phyloP scores from a whole-genome alignment of 2,888 invertebrate genomes.

The Eurytoma adleriae region DNA sequence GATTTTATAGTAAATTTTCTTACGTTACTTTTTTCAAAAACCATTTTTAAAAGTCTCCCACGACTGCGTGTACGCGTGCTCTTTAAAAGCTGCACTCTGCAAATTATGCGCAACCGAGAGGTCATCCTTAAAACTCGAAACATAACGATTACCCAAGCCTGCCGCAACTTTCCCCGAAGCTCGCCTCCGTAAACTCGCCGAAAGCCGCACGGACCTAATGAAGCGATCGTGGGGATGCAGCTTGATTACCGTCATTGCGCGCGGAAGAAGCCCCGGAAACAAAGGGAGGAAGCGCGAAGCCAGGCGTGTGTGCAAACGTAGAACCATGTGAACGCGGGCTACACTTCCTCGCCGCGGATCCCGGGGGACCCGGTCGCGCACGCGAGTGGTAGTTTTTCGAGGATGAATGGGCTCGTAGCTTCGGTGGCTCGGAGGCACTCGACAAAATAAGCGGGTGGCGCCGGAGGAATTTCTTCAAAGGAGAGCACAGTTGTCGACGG shows the following conservation, averaged over 20 bases:
- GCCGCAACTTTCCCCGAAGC: not conserved
- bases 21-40: too few species aligned
- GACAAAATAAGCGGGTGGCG: too few species aligned
- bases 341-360: not conserved
- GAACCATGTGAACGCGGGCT: constrained; percentile 39
- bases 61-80: too few species aligned
- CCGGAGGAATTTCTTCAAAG: too few species aligned
- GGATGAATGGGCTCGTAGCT: too few species aligned
- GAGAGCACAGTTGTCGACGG: too few species aligned
- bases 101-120: not conserved
- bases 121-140: not conserved
- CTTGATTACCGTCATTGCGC: constrained; percentile 40
- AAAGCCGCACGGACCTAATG: constrained; percentile 19
- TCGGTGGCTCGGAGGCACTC: too few species aligned
- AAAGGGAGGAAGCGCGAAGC: constrained; percentile 36
- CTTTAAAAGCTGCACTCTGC: not conserved
- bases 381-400: too few species aligned
- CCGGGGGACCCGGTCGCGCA: too few species aligned
- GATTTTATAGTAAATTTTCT: too few species aligned
- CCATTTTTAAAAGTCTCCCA: too few species aligned
- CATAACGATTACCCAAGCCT: not conserved
- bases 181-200: not conserved
- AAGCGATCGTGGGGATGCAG: constrained; percentile 26
- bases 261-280: constrained; percentile 14
- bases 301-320: constrained; percentile 16